Percentiles rank a stretch among this genome's conserved stretches.
phyloP scores from a whole-genome alignment of 2,113 vertebrate species.

The Pachypanchax playfairii region DNA sequence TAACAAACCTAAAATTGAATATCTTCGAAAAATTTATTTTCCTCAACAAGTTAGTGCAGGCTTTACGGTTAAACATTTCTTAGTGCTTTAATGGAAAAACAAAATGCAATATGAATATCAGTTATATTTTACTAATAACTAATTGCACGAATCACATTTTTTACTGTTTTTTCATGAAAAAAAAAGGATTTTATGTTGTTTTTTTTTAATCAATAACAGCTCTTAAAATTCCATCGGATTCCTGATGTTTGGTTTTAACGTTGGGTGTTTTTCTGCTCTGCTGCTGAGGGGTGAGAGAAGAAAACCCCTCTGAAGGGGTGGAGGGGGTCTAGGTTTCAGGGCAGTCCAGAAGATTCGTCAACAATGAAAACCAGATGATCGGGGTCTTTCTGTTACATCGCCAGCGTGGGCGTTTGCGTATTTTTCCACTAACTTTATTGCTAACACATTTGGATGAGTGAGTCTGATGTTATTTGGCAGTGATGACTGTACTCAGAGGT shows the following conservation, averaged over 20 bases:
- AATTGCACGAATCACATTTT: no score
- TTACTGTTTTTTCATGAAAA: no score
- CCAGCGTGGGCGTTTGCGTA: slow-evolving; percentile 13
- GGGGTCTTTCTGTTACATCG: slow-evolving; percentile 26
- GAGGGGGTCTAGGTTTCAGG: slow-evolving; percentile 16
- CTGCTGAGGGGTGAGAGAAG: not conserved
- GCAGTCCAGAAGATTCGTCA: slow-evolving; percentile 61
- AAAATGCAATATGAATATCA: no score
- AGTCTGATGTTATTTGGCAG: slow-evolving; percentile 38
- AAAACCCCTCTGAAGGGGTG: not conserved
- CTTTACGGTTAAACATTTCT: no score
- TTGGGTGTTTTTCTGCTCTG: not conserved
- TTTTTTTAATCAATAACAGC: no score
- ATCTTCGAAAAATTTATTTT: no score
- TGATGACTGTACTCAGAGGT: slow-evolving; percentile 30
- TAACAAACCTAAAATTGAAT: no score
- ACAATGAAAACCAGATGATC: slow-evolving; percentile 73
- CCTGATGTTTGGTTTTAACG: not conserved
- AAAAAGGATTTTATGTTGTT: no score
- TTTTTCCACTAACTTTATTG: slow-evolving; percentile 49
- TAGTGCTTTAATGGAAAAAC: no score
- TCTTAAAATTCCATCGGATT: no score
- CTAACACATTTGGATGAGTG: slow-evolving; percentile 56
- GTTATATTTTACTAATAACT: no score
- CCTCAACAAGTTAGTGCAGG: no score